Percentiles rank a stretch among this genome's conserved stretches.
Conservation (phyloP, 2,113 vertebrate genomes). For the Camelus dromedarius region DNA sequence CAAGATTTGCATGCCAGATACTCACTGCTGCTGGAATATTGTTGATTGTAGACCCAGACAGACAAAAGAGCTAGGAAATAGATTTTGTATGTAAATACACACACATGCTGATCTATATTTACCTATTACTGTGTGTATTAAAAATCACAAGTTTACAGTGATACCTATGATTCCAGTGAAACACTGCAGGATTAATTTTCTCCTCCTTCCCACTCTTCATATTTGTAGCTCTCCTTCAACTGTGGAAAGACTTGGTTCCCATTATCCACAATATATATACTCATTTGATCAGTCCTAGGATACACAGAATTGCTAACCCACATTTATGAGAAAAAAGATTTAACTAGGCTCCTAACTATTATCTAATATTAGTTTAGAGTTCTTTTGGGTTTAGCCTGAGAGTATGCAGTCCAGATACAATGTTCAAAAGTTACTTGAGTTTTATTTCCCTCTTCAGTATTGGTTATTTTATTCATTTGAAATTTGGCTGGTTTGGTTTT, state of each 20-base stretch:
- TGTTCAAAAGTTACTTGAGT: constrained; percentile 10
- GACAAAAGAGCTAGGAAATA: not conserved
- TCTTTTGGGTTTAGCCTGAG: constrained; percentile 20
- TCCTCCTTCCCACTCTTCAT: not conserved
- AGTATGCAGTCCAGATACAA: not conserved
- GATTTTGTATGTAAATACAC: not conserved
- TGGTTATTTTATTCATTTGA: constrained; percentile 34
- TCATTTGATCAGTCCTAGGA: not conserved
- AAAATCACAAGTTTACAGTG: constrained; percentile 23
- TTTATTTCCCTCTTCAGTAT: not conserved
- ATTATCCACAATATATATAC: not conserved
- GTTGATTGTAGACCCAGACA: not conserved
- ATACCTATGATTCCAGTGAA: not conserved
- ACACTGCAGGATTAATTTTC: not conserved
- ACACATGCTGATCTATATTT: not conserved
- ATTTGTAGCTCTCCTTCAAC: not conserved
- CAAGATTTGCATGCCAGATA: not conserved
- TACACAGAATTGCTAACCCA: constrained; percentile 25
- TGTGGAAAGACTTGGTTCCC: not conserved
- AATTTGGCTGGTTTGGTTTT: constrained; percentile 18
- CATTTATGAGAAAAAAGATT: not conserved
- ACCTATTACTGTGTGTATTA: not conserved
- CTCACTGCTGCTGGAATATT: not conserved
- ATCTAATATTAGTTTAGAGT: not conserved
- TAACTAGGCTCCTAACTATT: not conserved